phyloP scores from a whole-genome alignment of 2,113 vertebrate species.

The Limnothrissa miodon region DNA sequence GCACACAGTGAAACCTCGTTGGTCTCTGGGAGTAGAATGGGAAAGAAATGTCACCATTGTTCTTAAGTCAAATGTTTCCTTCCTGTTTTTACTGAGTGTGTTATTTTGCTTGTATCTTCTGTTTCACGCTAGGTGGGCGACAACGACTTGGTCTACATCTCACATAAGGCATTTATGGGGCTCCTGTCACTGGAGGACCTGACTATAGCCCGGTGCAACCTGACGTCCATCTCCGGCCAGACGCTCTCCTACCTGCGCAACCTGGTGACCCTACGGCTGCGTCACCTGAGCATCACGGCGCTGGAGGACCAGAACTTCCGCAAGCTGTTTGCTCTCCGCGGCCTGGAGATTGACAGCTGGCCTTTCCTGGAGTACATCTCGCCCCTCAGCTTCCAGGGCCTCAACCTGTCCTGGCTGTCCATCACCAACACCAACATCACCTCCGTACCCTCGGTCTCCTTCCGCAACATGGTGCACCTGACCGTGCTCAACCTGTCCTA shows the following conservation, averaged over 20 bases:
- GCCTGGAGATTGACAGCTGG: constrained; percentile 92
- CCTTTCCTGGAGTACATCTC: constrained; percentile 87
- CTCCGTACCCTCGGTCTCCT: constrained; percentile 82
- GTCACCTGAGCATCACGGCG: constrained; percentile 81
- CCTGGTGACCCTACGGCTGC: constrained; percentile 85
- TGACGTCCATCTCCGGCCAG: constrained; percentile 89
- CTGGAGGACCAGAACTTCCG: constrained; percentile 94
- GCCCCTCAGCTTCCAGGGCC: constrained; percentile 84
- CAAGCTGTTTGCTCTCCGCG: constrained; percentile 79
- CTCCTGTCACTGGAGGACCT: constrained; percentile 86
- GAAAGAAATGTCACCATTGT: too few species aligned
- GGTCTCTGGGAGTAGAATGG: too few species aligned
- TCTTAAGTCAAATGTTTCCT: neutral
- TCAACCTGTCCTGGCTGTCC: constrained; percentile 91
- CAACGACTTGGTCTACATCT: constrained; percentile 96
- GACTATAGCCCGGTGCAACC: constrained; percentile 90
- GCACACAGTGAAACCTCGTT: neutral
- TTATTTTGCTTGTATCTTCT: neutral
- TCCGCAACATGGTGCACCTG: constrained; percentile 87
- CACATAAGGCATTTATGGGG: constrained; percentile 89
- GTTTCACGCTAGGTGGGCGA: constrained; percentile 70
- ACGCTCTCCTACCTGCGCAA: constrained; percentile 88
- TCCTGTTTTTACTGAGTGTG: neutral
- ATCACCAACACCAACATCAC: constrained; percentile 96
- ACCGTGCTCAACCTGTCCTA: constrained; percentile 90